phyloP scores from a whole-genome alignment of 1,140 invertebrate genomes.

The Brachionus sp. region DNA sequence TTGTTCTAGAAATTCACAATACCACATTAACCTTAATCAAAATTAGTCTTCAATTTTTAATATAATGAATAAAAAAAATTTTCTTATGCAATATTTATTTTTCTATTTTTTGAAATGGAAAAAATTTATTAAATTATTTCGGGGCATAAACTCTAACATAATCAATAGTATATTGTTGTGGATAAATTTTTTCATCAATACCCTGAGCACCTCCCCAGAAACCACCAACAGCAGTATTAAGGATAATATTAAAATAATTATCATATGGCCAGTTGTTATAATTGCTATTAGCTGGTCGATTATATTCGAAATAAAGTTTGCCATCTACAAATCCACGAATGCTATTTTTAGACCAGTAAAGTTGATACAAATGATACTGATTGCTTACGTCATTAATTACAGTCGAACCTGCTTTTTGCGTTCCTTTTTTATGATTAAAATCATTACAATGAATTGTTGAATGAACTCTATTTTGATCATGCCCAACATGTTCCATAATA shows the following conservation, averaged over 20 bases:
- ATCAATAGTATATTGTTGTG: slow-evolving; percentile 18
- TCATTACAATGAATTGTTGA: slow-evolving; percentile 12
- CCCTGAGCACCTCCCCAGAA: slow-evolving; percentile 2
- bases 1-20: too few species aligned
- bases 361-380: slow-evolving; percentile 5
- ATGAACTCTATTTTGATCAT: neutral
- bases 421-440: neutral
- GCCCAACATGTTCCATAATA: slow-evolving; percentile 46
- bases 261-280: neutral
- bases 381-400: neutral
- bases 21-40: too few species aligned
- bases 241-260: neutral
- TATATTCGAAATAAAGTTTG: neutral
- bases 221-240: slow-evolving; percentile 27
- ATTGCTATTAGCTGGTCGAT: neutral
- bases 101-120: too few species aligned
- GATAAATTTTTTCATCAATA: slow-evolving; percentile 1
- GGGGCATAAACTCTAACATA: neutral
- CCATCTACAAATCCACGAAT: neutral
- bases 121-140: too few species aligned
- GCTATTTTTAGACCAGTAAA: neutral
- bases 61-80: too few species aligned
- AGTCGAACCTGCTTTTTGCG: neutral
- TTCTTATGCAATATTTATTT: too few species aligned
- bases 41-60: too few species aligned